These are phyloP conservation scores for Helobdella robusta DNA, from an alignment of 2,888 invertebrate species.

Conservation along the genomic window DNA sequence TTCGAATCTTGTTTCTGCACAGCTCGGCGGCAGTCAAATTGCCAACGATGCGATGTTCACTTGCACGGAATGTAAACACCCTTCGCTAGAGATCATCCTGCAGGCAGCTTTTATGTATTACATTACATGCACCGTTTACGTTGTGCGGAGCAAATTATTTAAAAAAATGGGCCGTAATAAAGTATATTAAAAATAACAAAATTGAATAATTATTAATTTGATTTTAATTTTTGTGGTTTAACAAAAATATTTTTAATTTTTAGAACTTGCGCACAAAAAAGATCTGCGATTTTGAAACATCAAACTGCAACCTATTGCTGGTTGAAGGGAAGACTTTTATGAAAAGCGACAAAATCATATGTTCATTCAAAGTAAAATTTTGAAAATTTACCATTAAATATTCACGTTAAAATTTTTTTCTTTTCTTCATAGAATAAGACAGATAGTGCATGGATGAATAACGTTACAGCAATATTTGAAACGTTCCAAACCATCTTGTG, in stretches of 20 bases:
- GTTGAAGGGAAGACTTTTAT: not conserved
- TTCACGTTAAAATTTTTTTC: not conserved
- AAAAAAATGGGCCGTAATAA: no score
- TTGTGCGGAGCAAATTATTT: no score
- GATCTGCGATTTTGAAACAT: not conserved
- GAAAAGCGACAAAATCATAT: not conserved
- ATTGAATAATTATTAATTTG: no score
- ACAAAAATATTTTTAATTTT: not conserved
- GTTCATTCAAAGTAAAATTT: not conserved
- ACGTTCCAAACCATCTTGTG: conserved; percentile 2
- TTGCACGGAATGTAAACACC: no score
- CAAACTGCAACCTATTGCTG: not conserved
- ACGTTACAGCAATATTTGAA: not conserved
- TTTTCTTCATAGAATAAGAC: not conserved
- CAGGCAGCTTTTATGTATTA: no score
- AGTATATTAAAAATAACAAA: no score
- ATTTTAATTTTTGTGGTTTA: no score
- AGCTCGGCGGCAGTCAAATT: no score
- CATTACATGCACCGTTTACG: no score
- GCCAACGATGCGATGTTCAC: no score
- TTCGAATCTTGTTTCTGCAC: no score
- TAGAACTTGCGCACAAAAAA: not conserved
- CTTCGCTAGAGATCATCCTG: no score
- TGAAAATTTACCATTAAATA: not conserved
- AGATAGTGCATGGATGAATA: not conserved